Percentiles rank a stretch among this genome's conserved stretches.
These are phyloP conservation scores for Poecile atricapillus DNA, from an alignment of 2,113 vertebrate species.

Conservation along the genomic window DNA sequence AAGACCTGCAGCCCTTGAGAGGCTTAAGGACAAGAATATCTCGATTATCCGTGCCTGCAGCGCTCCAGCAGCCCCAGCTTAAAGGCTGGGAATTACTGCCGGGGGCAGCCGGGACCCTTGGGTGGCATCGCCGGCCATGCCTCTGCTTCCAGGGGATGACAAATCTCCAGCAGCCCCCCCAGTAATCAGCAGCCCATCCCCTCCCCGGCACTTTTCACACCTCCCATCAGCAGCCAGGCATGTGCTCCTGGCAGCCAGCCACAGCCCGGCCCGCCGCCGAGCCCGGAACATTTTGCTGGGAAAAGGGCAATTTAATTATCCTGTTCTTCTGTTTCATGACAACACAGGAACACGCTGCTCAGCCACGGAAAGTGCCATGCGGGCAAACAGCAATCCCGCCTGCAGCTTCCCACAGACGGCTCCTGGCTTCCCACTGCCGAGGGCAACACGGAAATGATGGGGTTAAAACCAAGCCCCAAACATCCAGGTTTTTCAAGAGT, in stretches of 20 bases:
- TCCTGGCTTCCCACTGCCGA: rapidly evolving
- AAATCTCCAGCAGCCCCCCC: neutral
- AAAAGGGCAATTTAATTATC: slow-evolving; percentile 63
- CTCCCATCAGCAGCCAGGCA: neutral
- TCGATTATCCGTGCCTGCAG: neutral
- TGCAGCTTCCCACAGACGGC: rapidly evolving
- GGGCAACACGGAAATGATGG: rapidly evolving
- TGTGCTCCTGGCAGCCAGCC: neutral
- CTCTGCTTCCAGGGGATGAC: neutral
- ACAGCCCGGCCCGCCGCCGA: neutral
- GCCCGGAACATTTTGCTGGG: neutral
- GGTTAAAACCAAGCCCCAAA: neutral
- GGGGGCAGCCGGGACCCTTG: neutral
- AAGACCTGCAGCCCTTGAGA: slow-evolving; percentile 13
- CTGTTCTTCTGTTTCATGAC: slow-evolving; percentile 19
- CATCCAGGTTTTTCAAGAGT: neutral
- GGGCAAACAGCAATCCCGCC: neutral
- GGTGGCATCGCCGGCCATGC: rapidly evolving
- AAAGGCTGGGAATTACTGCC: neutral
- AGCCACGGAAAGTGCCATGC: neutral
- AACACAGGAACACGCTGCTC: slow-evolving; percentile 13
- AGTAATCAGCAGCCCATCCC: neutral
- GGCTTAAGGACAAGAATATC: slow-evolving; percentile 40
- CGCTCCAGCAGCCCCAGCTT: slow-evolving; percentile 1
- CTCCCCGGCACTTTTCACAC: neutral